Percentiles rank a stretch among this genome's conserved stretches.
phyloP scores from a whole-genome alignment of 2,797 vertebrate species.

The Morelia viridis region DNA sequence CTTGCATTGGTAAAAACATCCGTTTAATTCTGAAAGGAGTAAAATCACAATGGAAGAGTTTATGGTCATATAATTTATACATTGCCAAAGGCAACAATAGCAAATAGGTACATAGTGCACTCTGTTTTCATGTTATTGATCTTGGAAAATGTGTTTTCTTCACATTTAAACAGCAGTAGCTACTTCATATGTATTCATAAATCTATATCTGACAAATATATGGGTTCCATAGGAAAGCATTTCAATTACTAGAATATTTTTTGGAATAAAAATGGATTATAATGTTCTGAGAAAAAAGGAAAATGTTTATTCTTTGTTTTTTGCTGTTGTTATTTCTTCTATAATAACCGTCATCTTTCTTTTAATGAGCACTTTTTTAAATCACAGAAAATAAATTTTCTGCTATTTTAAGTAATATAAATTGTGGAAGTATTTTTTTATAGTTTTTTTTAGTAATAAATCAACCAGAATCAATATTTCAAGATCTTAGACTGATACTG shows the following conservation, averaged over 20 bases:
- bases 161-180: conserved; percentile 31
- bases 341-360: conserved; percentile 16
- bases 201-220: conserved; percentile 27
- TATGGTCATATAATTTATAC: conserved; percentile 2
- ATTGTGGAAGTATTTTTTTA: neutral
- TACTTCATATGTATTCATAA: conserved; percentile 49
- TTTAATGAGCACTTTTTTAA: neutral
- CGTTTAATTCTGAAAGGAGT: conserved; percentile 40
- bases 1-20: conserved; percentile 48
- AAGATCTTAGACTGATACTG: neutral
- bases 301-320: neutral
- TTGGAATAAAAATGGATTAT: conserved; percentile 14
- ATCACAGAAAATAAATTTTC: conserved; percentile 22
- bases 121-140: conserved; percentile 23
- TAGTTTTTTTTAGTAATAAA: accelerated
- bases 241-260: neutral
- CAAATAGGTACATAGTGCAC: conserved; percentile 19
- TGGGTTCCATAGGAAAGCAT: neutral
- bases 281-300: neutral
- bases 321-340: neutral
- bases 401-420: neutral
- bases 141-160: conserved; percentile 29
- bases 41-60: conserved; percentile 43
- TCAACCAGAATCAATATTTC: neutral
- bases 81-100: conserved; percentile 19